These are phyloP conservation scores for Bathynomus jamesi DNA, from an alignment of 1,140 invertebrate species.

Conservation along the genomic window DNA sequence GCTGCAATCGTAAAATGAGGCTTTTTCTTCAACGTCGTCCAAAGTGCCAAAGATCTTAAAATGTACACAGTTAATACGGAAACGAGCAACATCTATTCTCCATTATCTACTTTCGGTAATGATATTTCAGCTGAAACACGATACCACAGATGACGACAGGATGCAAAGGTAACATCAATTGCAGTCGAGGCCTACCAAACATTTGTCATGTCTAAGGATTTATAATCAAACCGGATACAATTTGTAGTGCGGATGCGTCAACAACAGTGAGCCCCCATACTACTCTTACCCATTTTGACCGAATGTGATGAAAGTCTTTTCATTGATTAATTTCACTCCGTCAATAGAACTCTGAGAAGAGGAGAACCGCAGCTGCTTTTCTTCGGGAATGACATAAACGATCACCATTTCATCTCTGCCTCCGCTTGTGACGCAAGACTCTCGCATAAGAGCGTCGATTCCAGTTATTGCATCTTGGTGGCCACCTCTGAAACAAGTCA, in stretches of 20 bases:
- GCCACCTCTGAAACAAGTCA: constrained; percentile 51
- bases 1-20: constrained; percentile 38
- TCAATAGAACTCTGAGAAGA: constrained; percentile 73
- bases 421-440: constrained; percentile 79
- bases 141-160: too few relatives aligned
- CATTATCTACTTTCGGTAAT: too few relatives aligned
- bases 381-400: constrained; percentile 93
- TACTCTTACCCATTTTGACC: constrained; percentile 73
- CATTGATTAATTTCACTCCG: constrained; percentile 78
- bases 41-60: constrained; percentile 62
- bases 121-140: too few relatives aligned
- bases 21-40: constrained; percentile 85
- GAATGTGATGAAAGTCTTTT: constrained; percentile 82
- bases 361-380: constrained; percentile 90
- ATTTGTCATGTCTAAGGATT: too few relatives aligned
- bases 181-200: too few relatives aligned
- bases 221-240: too few relatives aligned
- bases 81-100: too few relatives aligned
- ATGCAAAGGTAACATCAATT: too few relatives aligned
- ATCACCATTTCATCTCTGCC: constrained; percentile 75
- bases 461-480: constrained; percentile 76
- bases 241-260: too few relatives aligned
- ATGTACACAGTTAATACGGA: too few relatives aligned
- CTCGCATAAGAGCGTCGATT: constrained; percentile 76
- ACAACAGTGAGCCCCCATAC: too few relatives aligned